Base-by-base conservation (phyloP, 2,797 vertebrate species). In the Anguilla pacifica region DNA sequence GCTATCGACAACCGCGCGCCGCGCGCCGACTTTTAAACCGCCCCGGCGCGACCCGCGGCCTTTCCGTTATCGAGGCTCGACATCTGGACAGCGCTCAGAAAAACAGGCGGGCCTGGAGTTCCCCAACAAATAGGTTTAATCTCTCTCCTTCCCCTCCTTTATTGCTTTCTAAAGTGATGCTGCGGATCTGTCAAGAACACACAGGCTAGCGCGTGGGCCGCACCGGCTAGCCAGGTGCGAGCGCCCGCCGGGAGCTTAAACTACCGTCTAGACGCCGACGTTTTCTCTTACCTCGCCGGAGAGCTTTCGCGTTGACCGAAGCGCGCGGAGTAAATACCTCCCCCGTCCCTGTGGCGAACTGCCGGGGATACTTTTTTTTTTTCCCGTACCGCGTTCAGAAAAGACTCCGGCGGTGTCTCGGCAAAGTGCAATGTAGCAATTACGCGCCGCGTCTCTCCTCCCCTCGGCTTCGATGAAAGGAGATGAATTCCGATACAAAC, bases 351-450 rank as follows among this genome's bases (percentile, higher is more conserved):
- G 51, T 13, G 19, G 11, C 39, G 79, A 28, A 77, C 57, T 28
- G 19, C 35, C 13, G 22, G 0, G 35, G 83, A 46, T 43, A 84
- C 87, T n/a, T n/a, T 77, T 79, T 79, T 85, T 87, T 70, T 82
- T 57, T 2, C 9, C 15, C 70, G 2, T 43, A 43, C 70, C 13
- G 57, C 59, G 53, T 88, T 85, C 77, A 94, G 95, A 96, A 96
- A 94, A 94, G 94, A 95, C 96, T 95, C 95, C 94, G 94, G 90
- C 94, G 93, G 93, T 95, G 94, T 95, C 95, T 95, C 95, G 93
- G 93, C 95, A 86, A 86, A 95, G 95, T 95, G 95, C 96, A 96
- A 96, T 91, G 94, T 95, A 96, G 94, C 96, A 96, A 96, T 96
- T 96, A 96, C 93, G 95, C 95, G 74, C 85, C 88, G 87, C 84